Base-by-base conservation (phyloP, 2,888 invertebrate species). In the Brachypalpus laphriformis region DNA sequence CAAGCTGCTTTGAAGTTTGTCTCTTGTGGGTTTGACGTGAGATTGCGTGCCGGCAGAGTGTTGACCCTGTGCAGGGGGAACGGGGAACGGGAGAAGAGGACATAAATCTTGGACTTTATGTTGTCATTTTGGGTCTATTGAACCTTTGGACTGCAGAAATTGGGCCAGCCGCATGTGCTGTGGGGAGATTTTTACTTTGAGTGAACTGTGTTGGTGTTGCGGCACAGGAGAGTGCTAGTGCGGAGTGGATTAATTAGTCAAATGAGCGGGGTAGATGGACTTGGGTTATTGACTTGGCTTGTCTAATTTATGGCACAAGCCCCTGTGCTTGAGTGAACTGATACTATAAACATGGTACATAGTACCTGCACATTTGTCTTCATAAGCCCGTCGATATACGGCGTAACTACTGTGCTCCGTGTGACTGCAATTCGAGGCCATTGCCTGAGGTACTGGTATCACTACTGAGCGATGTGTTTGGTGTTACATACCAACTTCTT, bases 41-140 rank as follows among this genome's bases (percentile, higher is more conserved):
- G 3, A 20, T 72, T 49, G 81, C 75, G 81, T 82, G 81, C 9
- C 18, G 59, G 11, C 20, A 25, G 51, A 54, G 8, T 59, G 34
- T 65, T 71, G 77, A 78, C 63, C 70, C 25, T 37, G 14, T n/a
- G n/a, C n/a, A 14, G 18, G 8, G 0, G 8, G 5, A 42, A 16
- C 22, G 22, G 7, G 8, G 20, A n/a, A 20, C 7, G 14, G 1
- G 34, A n/a, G 59, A 42, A 22, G 59, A 59, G 14, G 14, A 25
- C 59, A 59, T 59, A 40, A 59, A 59, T 59, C 59, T 59, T 18
- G 9, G 42, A 59, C 22, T 59, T 59, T 22, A 59, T 42, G 59
- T 25, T 40, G 59, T 59, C 59, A 40, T 59, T 59, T 20, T n/a
- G 40, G n/a, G 59, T 59, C 25, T 59, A 42, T 59, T 59, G 59